Conservation (phyloP, 2,888 invertebrate genomes). For the Ypsolopha scabrella region DNA sequence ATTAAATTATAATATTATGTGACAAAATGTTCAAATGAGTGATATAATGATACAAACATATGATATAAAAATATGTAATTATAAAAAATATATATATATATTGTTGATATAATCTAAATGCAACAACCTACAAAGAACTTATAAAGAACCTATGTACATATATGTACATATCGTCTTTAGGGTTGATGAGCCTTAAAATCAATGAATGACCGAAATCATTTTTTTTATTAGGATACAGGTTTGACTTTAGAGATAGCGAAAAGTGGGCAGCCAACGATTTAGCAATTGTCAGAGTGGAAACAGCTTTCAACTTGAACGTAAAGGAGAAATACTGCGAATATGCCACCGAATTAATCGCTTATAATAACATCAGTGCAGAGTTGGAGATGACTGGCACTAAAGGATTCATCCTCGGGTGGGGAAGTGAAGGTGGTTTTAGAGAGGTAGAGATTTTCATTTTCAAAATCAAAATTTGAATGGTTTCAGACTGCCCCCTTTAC, state of each 20-base stretch:
- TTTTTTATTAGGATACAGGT: constrained; percentile 46
- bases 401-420: constrained; percentile 56
- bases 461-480: too few species aligned
- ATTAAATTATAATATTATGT: too few species aligned
- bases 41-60: too few species aligned
- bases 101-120: too few species aligned
- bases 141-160: too few species aligned
- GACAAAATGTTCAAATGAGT: too few species aligned
- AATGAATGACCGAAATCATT: background rate
- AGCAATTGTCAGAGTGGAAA: constrained; percentile 56
- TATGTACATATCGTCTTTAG: too few species aligned
- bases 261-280: constrained; percentile 64
- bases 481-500: too few species aligned
- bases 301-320: constrained; percentile 48
- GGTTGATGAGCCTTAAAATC: too few species aligned
- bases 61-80: too few species aligned
- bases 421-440: constrained; percentile 53
- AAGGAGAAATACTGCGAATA: constrained; percentile 49
- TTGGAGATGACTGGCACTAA: constrained; percentile 55
- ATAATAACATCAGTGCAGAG: constrained; percentile 52
- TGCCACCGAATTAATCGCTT: constrained; percentile 33
- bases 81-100: too few species aligned
- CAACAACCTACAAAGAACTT: too few species aligned
- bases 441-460: constrained; percentile 28
- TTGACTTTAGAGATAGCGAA: constrained; percentile 61